phyloP scores from a whole-genome alignment of 2,797 vertebrate species.

The Philypnodon macrostomus region DNA sequence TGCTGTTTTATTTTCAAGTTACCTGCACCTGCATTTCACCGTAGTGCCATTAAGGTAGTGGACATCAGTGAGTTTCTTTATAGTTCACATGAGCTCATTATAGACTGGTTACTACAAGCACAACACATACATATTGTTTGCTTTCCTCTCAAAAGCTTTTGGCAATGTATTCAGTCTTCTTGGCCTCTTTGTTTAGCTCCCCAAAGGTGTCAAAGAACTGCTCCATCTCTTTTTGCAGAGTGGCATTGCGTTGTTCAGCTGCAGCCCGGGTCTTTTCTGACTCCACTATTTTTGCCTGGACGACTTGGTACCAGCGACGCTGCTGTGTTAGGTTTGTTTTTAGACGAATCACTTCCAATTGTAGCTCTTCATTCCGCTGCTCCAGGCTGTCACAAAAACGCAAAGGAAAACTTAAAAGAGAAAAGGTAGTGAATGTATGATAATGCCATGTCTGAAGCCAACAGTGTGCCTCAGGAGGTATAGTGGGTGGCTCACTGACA shows the following conservation, averaged over 20 bases:
- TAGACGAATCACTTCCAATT: slow-evolving; percentile 62
- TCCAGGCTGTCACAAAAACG: slow-evolving; percentile 65
- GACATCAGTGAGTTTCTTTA: slow-evolving; percentile 54
- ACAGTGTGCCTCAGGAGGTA: neutral
- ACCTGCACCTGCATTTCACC: slow-evolving; percentile 53
- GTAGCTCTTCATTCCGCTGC: slow-evolving; percentile 71
- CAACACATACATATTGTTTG: slow-evolving; percentile 6
- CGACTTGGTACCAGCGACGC: slow-evolving; percentile 56
- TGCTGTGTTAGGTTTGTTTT: slow-evolving; percentile 75
- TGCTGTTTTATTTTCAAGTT: slow-evolving; percentile 49
- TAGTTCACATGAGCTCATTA: slow-evolving; percentile 6
- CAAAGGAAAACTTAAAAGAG: neutral
- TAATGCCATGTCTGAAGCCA: too few relatives aligned
- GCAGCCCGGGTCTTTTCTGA: slow-evolving; percentile 65
- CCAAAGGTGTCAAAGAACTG: slow-evolving; percentile 79
- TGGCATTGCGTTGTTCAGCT: slow-evolving; percentile 69
- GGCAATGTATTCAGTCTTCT: slow-evolving; percentile 76
- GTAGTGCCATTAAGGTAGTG: slow-evolving; percentile 59
- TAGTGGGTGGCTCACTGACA: too few relatives aligned
- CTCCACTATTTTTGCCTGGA: slow-evolving; percentile 68
- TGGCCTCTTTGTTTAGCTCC: slow-evolving; percentile 76
- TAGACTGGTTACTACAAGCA: neutral
- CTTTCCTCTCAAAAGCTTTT: slow-evolving; percentile 72
- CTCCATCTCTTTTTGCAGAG: slow-evolving; percentile 77
- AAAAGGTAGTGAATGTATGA: neutral